phyloP scores from a whole-genome alignment of 2,797 vertebrate genomes.

The Sardinella longiceps region DNA sequence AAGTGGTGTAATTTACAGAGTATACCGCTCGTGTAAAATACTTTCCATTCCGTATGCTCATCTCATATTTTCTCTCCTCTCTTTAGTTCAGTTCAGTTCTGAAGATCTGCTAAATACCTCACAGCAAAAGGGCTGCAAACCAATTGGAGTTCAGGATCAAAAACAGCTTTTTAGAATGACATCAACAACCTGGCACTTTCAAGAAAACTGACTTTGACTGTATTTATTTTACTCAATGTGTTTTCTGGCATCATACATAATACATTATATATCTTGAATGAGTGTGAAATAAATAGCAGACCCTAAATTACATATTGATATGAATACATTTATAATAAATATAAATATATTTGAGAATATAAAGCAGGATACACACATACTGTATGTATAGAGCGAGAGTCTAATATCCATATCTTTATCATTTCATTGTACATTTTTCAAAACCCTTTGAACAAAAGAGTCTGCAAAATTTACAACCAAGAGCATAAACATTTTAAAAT shows the following conservation, averaged over 20 bases:
- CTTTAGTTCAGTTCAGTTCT: too few species aligned
- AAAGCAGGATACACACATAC: background rate
- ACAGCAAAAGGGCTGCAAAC: constrained; percentile 11
- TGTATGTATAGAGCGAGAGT: background rate
- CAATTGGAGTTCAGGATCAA: background rate
- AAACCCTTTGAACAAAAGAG: background rate
- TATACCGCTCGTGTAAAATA: constrained; percentile 16
- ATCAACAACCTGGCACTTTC: background rate
- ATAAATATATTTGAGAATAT: background rate
- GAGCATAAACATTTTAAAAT: background rate
- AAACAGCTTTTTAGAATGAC: constrained; percentile 5
- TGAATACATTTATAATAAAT: background rate
- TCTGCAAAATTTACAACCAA: background rate
- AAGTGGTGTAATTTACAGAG: constrained; percentile 57
- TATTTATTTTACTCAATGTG: background rate
- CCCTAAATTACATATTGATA: background rate
- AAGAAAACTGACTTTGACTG: background rate
- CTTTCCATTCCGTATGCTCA: constrained; percentile 6
- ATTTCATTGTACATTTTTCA: background rate
- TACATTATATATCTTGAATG: background rate
- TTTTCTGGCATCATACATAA: background rate
- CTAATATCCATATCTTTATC: too few species aligned
- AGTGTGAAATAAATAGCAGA: background rate
- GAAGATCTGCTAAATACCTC: background rate
- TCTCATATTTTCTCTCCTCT: background rate